Percentiles rank a stretch among this genome's conserved stretches.
Conservation (phyloP, 2,888 invertebrate species). For the Eugnorisma glareosa region DNA sequence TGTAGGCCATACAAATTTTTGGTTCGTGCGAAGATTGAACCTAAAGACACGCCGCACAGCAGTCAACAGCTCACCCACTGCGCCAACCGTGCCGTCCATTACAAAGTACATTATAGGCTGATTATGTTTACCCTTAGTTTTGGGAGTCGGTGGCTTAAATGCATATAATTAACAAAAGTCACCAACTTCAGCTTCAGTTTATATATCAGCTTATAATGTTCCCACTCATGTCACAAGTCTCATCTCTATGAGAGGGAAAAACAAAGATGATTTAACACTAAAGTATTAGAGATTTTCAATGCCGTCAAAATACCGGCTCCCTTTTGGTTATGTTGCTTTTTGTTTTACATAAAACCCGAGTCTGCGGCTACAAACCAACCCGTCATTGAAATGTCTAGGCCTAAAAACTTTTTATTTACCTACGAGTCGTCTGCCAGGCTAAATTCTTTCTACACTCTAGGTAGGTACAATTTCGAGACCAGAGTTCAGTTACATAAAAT, state of each 20-base stretch:
- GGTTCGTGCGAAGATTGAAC: neutral
- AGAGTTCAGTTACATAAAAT: neutral
- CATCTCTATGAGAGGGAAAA: neutral
- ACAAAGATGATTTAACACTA: neutral
- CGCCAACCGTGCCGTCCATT: neutral
- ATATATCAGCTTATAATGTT: neutral
- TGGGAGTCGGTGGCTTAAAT: no score
- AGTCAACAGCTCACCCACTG: neutral
- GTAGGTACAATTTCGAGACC: neutral
- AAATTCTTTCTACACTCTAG: neutral
- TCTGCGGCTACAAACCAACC: neutral
- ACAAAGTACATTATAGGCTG: no score
- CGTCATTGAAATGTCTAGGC: neutral
- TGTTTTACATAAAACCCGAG: neutral
- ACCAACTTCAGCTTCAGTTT: neutral
- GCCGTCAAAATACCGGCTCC: neutral
- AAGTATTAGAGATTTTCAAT: neutral
- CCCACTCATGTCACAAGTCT: rapidly evolving
- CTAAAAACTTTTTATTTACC: neutral
- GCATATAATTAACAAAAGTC: neutral
- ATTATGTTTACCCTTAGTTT: no score
- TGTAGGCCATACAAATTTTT: neutral
- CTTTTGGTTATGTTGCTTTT: neutral
- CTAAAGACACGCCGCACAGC: neutral
- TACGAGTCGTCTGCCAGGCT: neutral